phyloP scores from a whole-genome alignment of 2,113 vertebrate species.

The Eulemur macaco region DNA sequence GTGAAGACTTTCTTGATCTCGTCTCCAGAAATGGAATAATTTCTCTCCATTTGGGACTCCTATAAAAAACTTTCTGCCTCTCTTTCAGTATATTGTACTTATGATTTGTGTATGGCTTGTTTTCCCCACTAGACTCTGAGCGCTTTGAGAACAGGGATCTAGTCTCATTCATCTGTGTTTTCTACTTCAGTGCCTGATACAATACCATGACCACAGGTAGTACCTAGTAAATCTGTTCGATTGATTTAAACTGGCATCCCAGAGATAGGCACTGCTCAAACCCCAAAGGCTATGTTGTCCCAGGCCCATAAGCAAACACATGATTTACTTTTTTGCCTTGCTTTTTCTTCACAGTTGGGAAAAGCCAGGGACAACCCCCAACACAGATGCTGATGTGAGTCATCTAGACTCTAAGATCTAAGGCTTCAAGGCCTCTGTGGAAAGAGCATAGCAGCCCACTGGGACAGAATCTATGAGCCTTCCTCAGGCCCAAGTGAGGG shows the following conservation, averaged over 20 bases:
- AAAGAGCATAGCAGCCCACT: slow-evolving; percentile 23
- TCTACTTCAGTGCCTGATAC: background rate
- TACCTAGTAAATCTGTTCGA: background rate
- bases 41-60: background rate
- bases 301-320: background rate
- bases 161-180: slow-evolving; percentile 16
- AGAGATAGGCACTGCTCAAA: slow-evolving; percentile 12
- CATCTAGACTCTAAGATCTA: slow-evolving; percentile 35
- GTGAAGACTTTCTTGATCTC: background rate
- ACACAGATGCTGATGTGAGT: background rate
- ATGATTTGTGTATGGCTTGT: background rate
- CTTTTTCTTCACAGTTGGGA: background rate
- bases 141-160: slow-evolving; percentile 3
- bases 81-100: background rate
- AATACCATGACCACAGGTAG: background rate
- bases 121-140: background rate
- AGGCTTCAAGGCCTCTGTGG: background rate
- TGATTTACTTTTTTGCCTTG: background rate
- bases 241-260: background rate
- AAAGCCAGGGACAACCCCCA: background rate
- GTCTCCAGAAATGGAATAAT: slow-evolving; percentile 40
- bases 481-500: background rate
- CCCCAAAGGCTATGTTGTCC: background rate
- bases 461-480: background rate
- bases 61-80: background rate